Evolutionary conservation across 2,888 invertebrate species (phyloP).

Genomic region (Pristionchus exspectatus): DNA sequence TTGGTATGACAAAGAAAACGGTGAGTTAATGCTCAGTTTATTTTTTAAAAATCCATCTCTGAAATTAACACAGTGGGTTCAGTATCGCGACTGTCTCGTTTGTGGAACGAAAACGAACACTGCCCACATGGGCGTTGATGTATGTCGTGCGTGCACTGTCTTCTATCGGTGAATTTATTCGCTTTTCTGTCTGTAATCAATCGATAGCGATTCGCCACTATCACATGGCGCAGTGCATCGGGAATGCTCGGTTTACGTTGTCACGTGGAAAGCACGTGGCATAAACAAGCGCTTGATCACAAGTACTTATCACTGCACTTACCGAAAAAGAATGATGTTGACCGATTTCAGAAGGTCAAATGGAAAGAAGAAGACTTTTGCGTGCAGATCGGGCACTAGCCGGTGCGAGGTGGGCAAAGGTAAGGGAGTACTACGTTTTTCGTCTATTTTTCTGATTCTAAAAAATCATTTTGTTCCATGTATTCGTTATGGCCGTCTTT

Average conservation of each 20-base stretch:
- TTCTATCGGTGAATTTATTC: not conserved
- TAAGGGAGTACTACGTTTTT: too few relatives aligned
- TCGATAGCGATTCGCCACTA: not conserved
- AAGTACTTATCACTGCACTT: too few relatives aligned
- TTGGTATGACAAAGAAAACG: not conserved
- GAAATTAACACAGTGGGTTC: not conserved
- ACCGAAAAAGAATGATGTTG: too few relatives aligned
- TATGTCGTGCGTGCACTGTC: constrained; percentile 2
- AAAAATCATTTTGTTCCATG: too few relatives aligned
- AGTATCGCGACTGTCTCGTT: constrained; percentile 11
- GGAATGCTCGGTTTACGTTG: too few relatives aligned
- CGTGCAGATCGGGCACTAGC: not conserved
- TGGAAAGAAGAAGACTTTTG: not conserved
- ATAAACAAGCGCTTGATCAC: too few relatives aligned
- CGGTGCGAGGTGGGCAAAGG: not conserved
- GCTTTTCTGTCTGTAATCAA: not conserved
- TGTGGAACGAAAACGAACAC: not conserved
- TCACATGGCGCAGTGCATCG: not conserved
- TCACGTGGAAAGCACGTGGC: not conserved
- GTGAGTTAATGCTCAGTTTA: not conserved
- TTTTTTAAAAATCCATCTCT: not conserved
- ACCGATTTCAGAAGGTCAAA: not conserved
- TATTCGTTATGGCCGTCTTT: too few relatives aligned
- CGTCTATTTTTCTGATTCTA: too few relatives aligned
- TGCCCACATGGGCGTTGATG: constrained; percentile 15